phyloP scores from a whole-genome alignment of 2,113 vertebrate genomes.

The Phyllostomus hastatus region DNA sequence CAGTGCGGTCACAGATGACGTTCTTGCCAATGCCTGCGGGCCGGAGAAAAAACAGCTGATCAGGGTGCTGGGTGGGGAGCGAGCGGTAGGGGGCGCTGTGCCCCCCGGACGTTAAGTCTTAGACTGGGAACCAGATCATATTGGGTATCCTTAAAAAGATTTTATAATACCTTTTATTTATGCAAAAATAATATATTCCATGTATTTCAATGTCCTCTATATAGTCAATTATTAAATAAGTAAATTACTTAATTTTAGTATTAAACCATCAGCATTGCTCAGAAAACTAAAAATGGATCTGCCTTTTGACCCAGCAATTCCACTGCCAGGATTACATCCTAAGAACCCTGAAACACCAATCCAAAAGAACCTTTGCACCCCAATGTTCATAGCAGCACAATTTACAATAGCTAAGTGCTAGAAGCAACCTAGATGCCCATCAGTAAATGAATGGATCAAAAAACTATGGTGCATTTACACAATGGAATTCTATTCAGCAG shows the following conservation, averaged over 20 bases:
- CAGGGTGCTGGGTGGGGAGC: not conserved
- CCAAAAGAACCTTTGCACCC: too few relatives aligned
- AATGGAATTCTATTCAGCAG: too few relatives aligned
- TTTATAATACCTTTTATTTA: not conserved
- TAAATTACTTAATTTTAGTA: not conserved
- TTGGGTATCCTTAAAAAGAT: not conserved
- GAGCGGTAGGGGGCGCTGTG: not conserved
- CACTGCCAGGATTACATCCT: too few relatives aligned
- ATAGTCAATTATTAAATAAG: not conserved
- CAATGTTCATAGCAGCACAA: too few relatives aligned
- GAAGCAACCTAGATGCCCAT: too few relatives aligned
- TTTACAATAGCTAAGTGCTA: too few relatives aligned
- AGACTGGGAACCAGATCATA: not conserved
- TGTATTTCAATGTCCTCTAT: not conserved
- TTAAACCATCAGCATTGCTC: not conserved
- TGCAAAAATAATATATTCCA: not conserved
- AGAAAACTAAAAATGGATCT: too few relatives aligned
- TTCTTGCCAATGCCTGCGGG: conserved; percentile 96
- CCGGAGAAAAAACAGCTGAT: not conserved
- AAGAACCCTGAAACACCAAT: too few relatives aligned
- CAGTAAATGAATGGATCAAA: too few relatives aligned
- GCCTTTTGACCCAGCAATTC: too few relatives aligned
- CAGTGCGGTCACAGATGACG: conserved; percentile 96
- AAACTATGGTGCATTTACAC: too few relatives aligned
- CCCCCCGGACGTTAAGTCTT: accelerated